Conservation (phyloP, 2,797 vertebrate genomes). For the Aythya fuligula region DNA sequence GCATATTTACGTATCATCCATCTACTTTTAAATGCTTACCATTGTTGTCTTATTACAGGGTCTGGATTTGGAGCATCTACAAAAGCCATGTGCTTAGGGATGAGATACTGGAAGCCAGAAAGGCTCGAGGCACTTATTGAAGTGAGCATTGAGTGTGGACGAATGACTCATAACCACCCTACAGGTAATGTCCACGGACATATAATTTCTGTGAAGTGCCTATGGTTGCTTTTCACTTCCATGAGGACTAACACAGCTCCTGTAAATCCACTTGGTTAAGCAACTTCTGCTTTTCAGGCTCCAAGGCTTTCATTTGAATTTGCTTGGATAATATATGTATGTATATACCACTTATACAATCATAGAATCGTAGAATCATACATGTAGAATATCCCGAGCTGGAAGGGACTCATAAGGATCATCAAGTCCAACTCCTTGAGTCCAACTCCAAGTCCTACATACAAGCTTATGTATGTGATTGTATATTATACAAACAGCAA, state of each 20-base stretch:
- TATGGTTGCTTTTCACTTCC: neutral
- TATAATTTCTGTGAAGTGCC: fast-evolving
- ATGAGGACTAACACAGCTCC: fast-evolving
- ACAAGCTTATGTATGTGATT: neutral
- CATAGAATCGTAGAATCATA: no score
- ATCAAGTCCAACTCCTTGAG: no score
- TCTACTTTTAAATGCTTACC: neutral
- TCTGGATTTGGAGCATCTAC: slow-evolving; percentile 95
- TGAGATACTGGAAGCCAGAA: slow-evolving; percentile 95
- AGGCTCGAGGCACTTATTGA: slow-evolving; percentile 90
- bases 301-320: neutral
- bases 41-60: slow-evolving; percentile 75
- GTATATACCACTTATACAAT: neutral
- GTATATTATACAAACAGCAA: neutral
- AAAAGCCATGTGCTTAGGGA: slow-evolving; percentile 96
- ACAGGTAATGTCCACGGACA: slow-evolving; percentile 82
- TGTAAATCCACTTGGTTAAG: neutral
- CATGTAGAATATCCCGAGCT: no score
- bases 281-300: neutral
- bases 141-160: slow-evolving; percentile 94
- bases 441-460: no score
- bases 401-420: no score
- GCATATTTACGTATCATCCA: neutral
- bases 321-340: neutral
- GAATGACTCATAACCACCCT: slow-evolving; percentile 99